Percentiles rank a stretch among this genome's conserved stretches.
Evolutionary conservation across 2,888 invertebrate species (phyloP).

Genomic region (Lochmaea capreae): DNA sequence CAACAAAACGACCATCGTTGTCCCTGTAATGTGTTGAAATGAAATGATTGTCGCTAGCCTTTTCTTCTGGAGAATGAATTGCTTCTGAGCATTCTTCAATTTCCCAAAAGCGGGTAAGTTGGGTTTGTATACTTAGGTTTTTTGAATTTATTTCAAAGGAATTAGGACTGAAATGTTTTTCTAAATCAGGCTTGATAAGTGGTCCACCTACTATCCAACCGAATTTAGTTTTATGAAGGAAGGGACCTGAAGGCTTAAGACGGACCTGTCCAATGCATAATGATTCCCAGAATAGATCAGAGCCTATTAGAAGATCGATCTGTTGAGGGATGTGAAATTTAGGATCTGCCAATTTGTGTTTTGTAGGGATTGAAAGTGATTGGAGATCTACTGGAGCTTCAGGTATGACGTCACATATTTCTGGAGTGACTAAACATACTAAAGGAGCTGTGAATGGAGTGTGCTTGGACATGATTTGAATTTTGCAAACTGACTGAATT

Average conservation of each 20-base stretch:
- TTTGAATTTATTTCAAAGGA: background rate
- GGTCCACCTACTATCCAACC: no score
- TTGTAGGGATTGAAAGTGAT: slow-evolving; percentile 5
- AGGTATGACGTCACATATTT: background rate
- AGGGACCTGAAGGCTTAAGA: background rate
- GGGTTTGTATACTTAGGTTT: background rate
- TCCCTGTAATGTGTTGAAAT: background rate
- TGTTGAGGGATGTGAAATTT: slow-evolving; percentile 1
- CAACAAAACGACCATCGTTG: background rate
- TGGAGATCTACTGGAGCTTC: background rate
- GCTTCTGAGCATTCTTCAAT: background rate
- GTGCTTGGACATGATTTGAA: slow-evolving; percentile 7
- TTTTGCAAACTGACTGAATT: background rate
- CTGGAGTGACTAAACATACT: slow-evolving; percentile 3
- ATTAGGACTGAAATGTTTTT: background rate
- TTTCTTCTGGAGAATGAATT: background rate
- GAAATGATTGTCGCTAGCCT: background rate
- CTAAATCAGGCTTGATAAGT: background rate
- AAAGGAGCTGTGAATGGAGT: slow-evolving; percentile 2
- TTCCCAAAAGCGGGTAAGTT: slow-evolving; percentile 6
- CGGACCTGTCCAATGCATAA: slow-evolving; percentile 7
- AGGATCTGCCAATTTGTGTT: background rate
- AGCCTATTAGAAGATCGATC: slow-evolving; percentile 6
- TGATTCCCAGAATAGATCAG: background rate
- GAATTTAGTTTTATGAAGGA: background rate